Conservation (phyloP, 2,888 invertebrate genomes). For the Yponomeuta evonymella region DNA sequence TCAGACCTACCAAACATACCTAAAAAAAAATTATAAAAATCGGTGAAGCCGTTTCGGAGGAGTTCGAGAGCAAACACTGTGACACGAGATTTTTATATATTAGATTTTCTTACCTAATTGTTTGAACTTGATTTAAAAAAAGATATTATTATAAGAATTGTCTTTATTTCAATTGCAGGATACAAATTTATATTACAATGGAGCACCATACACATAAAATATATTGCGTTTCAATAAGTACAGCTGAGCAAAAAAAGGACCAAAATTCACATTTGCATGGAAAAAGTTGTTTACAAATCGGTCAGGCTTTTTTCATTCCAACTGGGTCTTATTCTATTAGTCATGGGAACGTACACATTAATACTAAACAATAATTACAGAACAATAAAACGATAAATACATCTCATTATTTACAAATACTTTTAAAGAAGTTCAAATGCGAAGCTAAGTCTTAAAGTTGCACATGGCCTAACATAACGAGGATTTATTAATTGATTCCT, state of each 20-base stretch:
- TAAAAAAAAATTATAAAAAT: no score
- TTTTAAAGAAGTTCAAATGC: slow-evolving; percentile 56
- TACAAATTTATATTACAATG: slow-evolving; percentile 60
- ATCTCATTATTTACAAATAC: slow-evolving; percentile 38
- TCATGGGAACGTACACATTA: slow-evolving; percentile 9
- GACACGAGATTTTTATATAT: no score
- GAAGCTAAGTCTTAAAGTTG: slow-evolving; percentile 31
- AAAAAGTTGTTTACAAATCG: neutral
- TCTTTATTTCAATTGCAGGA: slow-evolving; percentile 64
- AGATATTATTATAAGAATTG: slow-evolving; percentile 33
- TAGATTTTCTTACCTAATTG: no score
- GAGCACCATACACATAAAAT: slow-evolving; percentile 70
- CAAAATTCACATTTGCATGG: neutral
- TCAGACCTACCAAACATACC: no score
- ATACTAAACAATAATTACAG: slow-evolving; percentile 9
- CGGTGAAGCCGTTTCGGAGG: no score
- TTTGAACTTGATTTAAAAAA: slow-evolving; percentile 22
- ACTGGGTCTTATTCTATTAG: neutral
- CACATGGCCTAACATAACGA: neutral
- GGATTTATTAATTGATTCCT: neutral
- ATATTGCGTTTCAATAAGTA: slow-evolving; percentile 52
- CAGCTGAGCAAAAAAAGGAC: slow-evolving; percentile 15
- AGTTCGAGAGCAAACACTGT: no score
- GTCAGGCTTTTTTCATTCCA: neutral
- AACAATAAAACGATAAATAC: slow-evolving; percentile 37